A percentile compares a stretch with the other conserved stretches of the same genome.
Evolutionary conservation across 2,113 vertebrate genomes (phyloP).

Genomic region (Etheostoma spectabile): DNA sequence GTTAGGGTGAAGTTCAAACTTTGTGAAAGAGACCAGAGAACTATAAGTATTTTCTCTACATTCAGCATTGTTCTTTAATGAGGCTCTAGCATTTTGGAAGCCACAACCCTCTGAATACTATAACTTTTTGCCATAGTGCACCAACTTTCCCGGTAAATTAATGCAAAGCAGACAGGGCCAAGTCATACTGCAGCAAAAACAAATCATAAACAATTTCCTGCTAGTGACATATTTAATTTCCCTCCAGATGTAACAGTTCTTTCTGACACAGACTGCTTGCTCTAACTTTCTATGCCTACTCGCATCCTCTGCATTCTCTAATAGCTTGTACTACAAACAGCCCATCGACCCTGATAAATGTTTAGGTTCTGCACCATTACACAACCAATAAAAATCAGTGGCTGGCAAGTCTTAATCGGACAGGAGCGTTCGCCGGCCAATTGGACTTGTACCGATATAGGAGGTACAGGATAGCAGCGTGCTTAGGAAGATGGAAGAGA

Average conservation of each 20-base stretch:
- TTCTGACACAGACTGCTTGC: constrained; percentile 48
- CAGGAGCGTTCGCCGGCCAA: constrained; percentile 69
- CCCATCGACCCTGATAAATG: constrained; percentile 84
- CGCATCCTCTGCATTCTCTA: constrained; percentile 56
- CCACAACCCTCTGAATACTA: background rate
- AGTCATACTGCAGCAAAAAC: constrained; percentile 53
- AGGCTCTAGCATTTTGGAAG: constrained; percentile 8
- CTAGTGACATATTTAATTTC: constrained; percentile 67
- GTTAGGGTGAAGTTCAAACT: constrained; percentile 1
- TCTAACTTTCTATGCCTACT: constrained; percentile 51
- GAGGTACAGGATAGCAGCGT: constrained; percentile 37
- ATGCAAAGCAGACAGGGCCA: constrained; percentile 43
- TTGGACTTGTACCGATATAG: constrained; percentile 54
- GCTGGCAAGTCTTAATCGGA: constrained; percentile 79
- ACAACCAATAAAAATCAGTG: constrained; percentile 84
- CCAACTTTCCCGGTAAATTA: constrained; percentile 33
- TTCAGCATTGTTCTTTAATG: constrained; percentile 8
- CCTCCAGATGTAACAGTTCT: constrained; percentile 57
- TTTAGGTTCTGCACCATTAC: constrained; percentile 84
- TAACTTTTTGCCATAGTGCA: constrained; percentile 44
- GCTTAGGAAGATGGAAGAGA: constrained; percentile 47
- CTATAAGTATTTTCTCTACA: constrained; percentile 4
- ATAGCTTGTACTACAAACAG: constrained; percentile 76
- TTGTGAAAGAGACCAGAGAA: background rate
- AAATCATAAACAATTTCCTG: constrained; percentile 51